Evolutionary conservation across 1,140 invertebrate genomes (phyloP).

Genomic region (Protaetia brevitarsis): DNA sequence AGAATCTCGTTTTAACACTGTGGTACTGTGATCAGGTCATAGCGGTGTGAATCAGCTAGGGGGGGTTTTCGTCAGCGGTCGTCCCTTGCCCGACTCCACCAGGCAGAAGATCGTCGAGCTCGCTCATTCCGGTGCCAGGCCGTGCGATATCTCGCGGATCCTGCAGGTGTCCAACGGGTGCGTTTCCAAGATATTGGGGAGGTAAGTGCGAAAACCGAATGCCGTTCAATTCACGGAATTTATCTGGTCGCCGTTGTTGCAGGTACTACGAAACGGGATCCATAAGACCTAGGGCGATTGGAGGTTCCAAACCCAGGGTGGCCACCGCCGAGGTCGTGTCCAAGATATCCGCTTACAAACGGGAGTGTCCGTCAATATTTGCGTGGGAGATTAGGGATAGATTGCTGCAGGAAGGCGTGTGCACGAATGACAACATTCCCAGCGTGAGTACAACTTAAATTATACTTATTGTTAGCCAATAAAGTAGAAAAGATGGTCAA

Average conservation of each 20-base stretch:
- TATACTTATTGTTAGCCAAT: background rate
- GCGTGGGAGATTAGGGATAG: slow-evolving; percentile 97
- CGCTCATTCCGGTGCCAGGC: slow-evolving; percentile 92
- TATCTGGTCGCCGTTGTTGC: slow-evolving; percentile 33
- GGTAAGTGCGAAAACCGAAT: no score
- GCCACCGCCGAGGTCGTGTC: slow-evolving; percentile 91
- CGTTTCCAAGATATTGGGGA: slow-evolving; percentile 92
- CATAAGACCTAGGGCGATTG: slow-evolving; percentile 92
- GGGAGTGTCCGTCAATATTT: slow-evolving; percentile 96
- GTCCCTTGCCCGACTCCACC: slow-evolving; percentile 94
- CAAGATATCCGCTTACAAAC: slow-evolving; percentile 94
- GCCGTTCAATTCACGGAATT: no score
- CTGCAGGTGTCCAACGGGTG: slow-evolving; percentile 96
- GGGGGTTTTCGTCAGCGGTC: slow-evolving; percentile 96
- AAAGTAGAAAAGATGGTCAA: no score
- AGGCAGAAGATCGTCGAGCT: slow-evolving; percentile 97
- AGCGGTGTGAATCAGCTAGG: slow-evolving; percentile 98
- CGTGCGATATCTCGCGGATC: slow-evolving; percentile 97
- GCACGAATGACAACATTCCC: slow-evolving; percentile 99
- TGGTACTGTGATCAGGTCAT: slow-evolving; percentile 69
- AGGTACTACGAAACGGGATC: slow-evolving; percentile 99
- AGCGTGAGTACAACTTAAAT: slow-evolving; percentile 75
- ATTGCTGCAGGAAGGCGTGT: slow-evolving; percentile 92
- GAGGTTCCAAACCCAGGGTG: slow-evolving; percentile 93
- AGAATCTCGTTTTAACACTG: slow-evolving; percentile 24